These are phyloP conservation scores for Thamnophis sirtalis DNA, from an alignment of 2,113 vertebrate genomes.

Conservation along the genomic window DNA sequence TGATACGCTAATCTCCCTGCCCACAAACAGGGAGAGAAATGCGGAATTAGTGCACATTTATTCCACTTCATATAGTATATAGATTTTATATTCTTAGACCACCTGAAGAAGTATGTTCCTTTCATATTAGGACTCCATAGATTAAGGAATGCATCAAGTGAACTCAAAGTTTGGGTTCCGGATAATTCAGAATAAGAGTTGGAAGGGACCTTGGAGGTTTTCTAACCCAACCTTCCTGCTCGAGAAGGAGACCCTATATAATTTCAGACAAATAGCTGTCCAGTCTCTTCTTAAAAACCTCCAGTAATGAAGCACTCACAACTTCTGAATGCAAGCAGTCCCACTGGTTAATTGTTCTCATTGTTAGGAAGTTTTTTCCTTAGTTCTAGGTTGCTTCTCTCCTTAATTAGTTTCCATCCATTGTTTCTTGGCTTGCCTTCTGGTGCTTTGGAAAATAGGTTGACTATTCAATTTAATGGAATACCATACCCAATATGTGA, in stretches of 20 bases:
- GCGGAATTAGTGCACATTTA: neutral
- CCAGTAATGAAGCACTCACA: neutral
- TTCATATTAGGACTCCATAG: neutral
- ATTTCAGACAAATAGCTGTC: neutral
- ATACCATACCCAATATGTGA: neutral
- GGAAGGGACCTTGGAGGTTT: neutral
- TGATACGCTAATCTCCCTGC: neutral
- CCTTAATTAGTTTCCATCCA: neutral
- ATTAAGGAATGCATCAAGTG: neutral
- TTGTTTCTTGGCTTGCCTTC: neutral
- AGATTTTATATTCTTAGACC: neutral
- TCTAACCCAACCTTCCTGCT: neutral
- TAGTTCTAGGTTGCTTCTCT: neutral
- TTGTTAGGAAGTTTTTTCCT: neutral
- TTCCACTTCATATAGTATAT: neutral
- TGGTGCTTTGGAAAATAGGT: too few species aligned
- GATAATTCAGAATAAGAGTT: neutral
- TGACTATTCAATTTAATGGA: neutral
- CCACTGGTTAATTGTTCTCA: neutral
- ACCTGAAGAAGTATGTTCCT: neutral
- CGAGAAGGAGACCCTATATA: neutral
- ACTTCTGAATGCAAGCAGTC: neutral
- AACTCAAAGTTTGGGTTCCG: neutral
- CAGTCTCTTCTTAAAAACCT: neutral
- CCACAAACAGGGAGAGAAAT: neutral